Conservation (phyloP, 2,888 invertebrate genomes). For the Melinopterus prodromus region DNA sequence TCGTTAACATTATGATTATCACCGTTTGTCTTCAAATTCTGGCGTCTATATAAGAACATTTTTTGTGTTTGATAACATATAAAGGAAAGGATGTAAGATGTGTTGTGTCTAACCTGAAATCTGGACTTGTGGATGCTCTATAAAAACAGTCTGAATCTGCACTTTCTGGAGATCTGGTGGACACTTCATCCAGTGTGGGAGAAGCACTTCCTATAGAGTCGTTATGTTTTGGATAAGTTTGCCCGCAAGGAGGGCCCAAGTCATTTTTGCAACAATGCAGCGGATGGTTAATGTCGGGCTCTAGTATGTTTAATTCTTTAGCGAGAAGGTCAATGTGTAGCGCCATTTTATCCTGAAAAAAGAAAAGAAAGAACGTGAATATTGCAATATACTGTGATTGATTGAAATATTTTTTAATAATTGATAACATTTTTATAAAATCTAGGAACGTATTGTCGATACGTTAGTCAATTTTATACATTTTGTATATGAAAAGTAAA, state of each 20-base stretch:
- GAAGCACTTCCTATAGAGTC: background rate
- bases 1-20: background rate
- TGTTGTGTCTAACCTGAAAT: background rate
- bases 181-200: background rate
- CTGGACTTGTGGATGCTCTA: background rate
- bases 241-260: background rate
- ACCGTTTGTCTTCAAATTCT: too few species aligned
- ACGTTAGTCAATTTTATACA: too few species aligned
- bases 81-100: background rate
- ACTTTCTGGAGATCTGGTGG: background rate
- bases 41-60: too few species aligned
- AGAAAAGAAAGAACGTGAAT: constrained; percentile 27
- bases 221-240: background rate
- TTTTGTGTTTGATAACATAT: background rate
- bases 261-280: background rate
- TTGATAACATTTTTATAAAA: too few species aligned
- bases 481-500: too few species aligned
- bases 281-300: constrained; percentile 9
- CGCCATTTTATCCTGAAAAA: constrained; percentile 59
- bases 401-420: too few species aligned
- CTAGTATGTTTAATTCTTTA: constrained; percentile 57
- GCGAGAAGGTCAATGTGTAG: constrained; percentile 59
- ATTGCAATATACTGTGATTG: background rate
- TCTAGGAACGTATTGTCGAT: too few species aligned
- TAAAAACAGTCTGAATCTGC: background rate